Evolutionary conservation across 2,797 vertebrate genomes (phyloP).

Genomic region (Paedocypris micromegethes): DNA sequence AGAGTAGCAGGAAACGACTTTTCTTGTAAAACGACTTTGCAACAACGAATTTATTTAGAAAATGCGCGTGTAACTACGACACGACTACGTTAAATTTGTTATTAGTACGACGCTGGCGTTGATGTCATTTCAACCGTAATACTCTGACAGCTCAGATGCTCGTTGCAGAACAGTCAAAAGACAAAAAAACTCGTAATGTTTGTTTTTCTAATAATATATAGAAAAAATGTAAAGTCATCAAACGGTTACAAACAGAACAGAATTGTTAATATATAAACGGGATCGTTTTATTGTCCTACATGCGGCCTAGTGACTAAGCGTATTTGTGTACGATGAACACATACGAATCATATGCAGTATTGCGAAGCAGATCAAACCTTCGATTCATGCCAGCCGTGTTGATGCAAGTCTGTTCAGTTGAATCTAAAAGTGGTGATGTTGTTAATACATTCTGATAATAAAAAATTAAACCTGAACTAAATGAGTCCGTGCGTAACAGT

Average conservation of each 20-base stretch:
- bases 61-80: slow-evolving; percentile 8
- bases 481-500: background rate
- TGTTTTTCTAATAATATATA: background rate
- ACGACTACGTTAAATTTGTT: slow-evolving; percentile 16
- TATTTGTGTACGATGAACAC: background rate
- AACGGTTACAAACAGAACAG: too few relatives aligned
- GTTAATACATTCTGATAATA: background rate
- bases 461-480: slow-evolving; percentile 4
- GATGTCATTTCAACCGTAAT: too few relatives aligned
- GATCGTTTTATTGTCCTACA: slow-evolving; percentile 1
- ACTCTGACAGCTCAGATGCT: too few relatives aligned
- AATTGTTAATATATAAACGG: background rate
- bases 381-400: slow-evolving; percentile 57
- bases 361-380: slow-evolving; percentile 62
- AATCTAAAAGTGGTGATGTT: background rate
- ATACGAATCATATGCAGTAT: slow-evolving; percentile 10
- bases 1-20: background rate
- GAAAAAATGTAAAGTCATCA: background rate
- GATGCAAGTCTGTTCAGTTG: slow-evolving; percentile 19
- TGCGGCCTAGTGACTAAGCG: slow-evolving; percentile 20
- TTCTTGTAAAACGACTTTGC: slow-evolving; percentile 9
- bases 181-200: background rate
- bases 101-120: too few relatives aligned
- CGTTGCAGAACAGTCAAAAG: background rate
- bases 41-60: slow-evolving; percentile 18